Conservation (phyloP, 2,113 vertebrate genomes). For the Poeciliopsis prolifica region DNA sequence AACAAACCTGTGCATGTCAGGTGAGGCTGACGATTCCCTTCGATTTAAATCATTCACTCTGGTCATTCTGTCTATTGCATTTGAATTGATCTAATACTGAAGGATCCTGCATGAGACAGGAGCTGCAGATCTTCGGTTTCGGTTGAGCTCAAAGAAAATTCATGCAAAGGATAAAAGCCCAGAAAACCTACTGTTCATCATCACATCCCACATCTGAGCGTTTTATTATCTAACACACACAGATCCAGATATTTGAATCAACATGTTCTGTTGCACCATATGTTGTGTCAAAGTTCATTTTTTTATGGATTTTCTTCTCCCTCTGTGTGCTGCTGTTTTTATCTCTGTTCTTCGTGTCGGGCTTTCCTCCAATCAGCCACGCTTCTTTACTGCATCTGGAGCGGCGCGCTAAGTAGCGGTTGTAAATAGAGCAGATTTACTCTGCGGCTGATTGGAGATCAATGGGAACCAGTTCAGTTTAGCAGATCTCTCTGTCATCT, state of each 20-base stretch:
- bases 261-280: neutral
- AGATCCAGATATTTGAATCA: neutral
- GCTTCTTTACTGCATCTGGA: constrained; percentile 13
- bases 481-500: constrained; percentile 56
- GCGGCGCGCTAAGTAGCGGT: constrained; percentile 23
- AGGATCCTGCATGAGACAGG: too few relatives aligned
- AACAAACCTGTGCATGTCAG: too few relatives aligned
- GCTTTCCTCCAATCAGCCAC: constrained; percentile 23
- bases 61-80: too few relatives aligned
- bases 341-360: neutral
- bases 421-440: constrained; percentile 51
- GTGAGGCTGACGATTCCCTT: too few relatives aligned
- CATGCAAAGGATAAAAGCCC: neutral
- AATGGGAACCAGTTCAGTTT: constrained; percentile 62
- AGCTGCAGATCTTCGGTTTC: too few relatives aligned
- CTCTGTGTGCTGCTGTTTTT: neutral
- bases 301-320: neutral
- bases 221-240: neutral
- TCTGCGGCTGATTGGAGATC: constrained; percentile 59
- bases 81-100: too few relatives aligned
- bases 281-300: neutral
- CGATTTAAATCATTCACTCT: too few relatives aligned
- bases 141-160: neutral
- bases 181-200: too few relatives aligned
- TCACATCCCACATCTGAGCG: neutral